These are phyloP conservation scores for Microplitis demolitor DNA, from an alignment of 1,140 invertebrate genomes.

Conservation along the genomic window DNA sequence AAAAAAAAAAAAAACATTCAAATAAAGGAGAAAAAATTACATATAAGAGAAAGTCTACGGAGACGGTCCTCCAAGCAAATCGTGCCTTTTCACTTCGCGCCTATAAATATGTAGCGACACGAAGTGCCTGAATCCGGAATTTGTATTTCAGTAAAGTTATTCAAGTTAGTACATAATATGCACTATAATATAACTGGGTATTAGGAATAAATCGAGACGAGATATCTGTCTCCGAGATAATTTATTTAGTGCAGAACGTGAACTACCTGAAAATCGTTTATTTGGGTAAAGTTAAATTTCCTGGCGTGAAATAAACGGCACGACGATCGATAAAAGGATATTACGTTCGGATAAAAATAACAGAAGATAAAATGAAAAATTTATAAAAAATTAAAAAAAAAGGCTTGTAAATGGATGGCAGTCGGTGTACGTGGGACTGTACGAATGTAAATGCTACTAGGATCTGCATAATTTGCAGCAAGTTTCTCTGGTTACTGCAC, in stretches of 20 bases:
- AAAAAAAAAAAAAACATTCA: background rate
- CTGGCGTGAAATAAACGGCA: too few species aligned
- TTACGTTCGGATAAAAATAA: too few species aligned
- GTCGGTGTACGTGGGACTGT: slow-evolving; percentile 27
- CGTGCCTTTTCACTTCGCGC: slow-evolving; percentile 19
- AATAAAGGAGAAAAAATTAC: too few species aligned
- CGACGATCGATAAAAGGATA: too few species aligned
- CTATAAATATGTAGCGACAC: slow-evolving; percentile 22
- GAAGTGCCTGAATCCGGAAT: slow-evolving; percentile 16
- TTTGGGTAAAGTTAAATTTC: too few species aligned
- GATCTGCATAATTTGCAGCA: slow-evolving; percentile 43
- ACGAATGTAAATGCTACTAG: slow-evolving; percentile 40
- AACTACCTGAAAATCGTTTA: too few species aligned
- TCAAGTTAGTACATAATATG: background rate
- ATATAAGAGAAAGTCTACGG: slow-evolving; percentile 13
- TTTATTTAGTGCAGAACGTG: too few species aligned
- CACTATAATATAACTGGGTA: background rate
- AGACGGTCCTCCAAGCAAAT: slow-evolving; percentile 6
- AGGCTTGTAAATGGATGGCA: slow-evolving; percentile 44
- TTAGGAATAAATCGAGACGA: too few species aligned
- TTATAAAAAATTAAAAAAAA: too few species aligned
- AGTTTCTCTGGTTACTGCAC: slow-evolving; percentile 40
- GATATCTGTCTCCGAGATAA: too few species aligned
- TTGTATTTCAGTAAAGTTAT: background rate
- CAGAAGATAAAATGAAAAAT: too few species aligned